Conservation (phyloP, 2,888 invertebrate species). For the Agrochola macilenta region DNA sequence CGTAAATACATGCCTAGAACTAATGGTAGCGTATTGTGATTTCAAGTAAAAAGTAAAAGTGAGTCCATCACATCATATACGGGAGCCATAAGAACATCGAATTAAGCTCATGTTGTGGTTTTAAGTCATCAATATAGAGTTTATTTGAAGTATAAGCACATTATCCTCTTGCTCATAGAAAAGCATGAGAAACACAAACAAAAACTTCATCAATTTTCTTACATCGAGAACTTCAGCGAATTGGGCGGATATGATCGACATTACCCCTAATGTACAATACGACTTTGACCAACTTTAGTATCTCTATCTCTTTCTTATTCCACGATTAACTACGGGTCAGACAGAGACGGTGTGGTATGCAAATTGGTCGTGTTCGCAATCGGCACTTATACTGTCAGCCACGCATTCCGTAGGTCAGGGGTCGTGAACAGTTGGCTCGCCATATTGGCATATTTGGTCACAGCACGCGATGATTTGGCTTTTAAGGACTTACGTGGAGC, state of each 20-base stretch:
- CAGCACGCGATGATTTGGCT: constrained; percentile 47
- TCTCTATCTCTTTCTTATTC: constrained; percentile 20
- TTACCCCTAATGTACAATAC: constrained; percentile 53
- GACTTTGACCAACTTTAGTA: constrained; percentile 49
- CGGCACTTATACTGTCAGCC: constrained; percentile 60
- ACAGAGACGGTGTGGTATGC: constrained; percentile 55
- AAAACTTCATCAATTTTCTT: constrained; percentile 8
- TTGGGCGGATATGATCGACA: constrained; percentile 53
- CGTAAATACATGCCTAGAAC: too few relatives aligned
- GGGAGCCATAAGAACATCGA: neutral
- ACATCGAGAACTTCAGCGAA: constrained; percentile 15
- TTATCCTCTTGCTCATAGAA: constrained; percentile 1
- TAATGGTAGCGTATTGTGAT: too few relatives aligned
- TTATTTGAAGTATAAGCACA: neutral
- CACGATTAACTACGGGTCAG: constrained; percentile 4
- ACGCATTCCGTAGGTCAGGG: constrained; percentile 67
- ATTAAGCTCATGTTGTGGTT: neutral
- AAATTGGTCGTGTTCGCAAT: constrained; percentile 61
- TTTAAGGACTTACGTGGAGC: constrained; percentile 36
- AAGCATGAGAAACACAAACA: constrained; percentile 18
- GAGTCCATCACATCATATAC: too few relatives aligned
- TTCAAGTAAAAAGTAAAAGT: too few relatives aligned
- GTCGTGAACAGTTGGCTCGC: constrained; percentile 46
- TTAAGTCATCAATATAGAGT: neutral
- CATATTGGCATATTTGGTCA: constrained; percentile 28